Base-by-base conservation (phyloP, 2,888 invertebrate genomes). In the Leucophenga maculata region DNA sequence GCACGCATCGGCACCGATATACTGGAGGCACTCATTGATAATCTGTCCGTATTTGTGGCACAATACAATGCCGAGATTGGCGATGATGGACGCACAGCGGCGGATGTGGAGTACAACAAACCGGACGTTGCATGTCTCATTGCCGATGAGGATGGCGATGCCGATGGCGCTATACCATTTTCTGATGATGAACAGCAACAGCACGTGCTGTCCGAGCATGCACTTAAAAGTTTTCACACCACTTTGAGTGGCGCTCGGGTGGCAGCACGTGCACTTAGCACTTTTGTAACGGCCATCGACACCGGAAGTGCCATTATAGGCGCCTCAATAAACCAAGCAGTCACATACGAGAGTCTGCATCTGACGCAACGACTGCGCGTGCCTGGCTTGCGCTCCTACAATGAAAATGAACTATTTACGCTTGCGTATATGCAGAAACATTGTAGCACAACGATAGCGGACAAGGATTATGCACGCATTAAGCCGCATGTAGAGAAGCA, bases 401-500 rank as follows among this genome's bases (percentile, higher is more conserved):
- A 86, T 54, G 86, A 87, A 70, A 86, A 87, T 48, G 87, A 88
- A 73, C 79, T 88, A n/a, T 88, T 87, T 62, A 85, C 87, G 2
- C 71, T 88, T 26, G 80, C 87, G 32, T 86, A 86, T 69, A 85
- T 88, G 86, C 88, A 88, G 69, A 86, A 87, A 69, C 88, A 88
- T 69, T 88, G 88, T 67, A 87, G 87, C 68, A 85, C 86, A n/a
- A 77, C 85, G 3, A 83, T 88, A 69, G 84, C 87, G 65, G 85
- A 85, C 60, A 87, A 85, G 75, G 85, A 88, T 69, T 88, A 88
- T 76, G 86, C 86, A 44, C 82, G 81, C 64, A 86, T 87, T 18
- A 88, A 88, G 75, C 87, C 88, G n/a, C 86, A 88, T 44, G 85
- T 88, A 20, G 88, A 88, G 72, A 84, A 85, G 9, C 84, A 85